Evolutionary conservation across 2,113 vertebrate species (phyloP).

Genomic region (Malurus elegans): DNA sequence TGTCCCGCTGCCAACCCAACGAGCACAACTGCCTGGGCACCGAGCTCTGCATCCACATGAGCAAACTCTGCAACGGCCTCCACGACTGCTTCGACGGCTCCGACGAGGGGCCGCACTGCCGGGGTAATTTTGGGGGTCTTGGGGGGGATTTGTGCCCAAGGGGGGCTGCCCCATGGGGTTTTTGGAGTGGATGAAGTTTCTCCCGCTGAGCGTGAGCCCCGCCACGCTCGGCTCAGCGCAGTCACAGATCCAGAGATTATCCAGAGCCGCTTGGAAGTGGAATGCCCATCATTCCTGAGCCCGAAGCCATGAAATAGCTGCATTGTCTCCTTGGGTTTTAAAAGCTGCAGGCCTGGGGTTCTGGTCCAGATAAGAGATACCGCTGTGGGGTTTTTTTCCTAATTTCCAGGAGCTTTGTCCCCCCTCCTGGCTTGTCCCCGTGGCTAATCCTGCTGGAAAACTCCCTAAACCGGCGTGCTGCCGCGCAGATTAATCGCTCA

Average conservation of each 20-base stretch:
- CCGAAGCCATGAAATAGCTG: slow-evolving; percentile 11
- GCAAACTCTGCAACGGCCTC: slow-evolving; percentile 86
- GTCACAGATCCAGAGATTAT: slow-evolving; percentile 28
- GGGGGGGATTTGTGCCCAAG: background rate
- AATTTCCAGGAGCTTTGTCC: slow-evolving; percentile 48
- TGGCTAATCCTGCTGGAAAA: slow-evolving; percentile 48
- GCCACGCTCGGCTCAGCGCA: fast-evolving
- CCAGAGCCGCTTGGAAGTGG: slow-evolving; percentile 28
- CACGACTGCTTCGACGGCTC: slow-evolving; percentile 88
- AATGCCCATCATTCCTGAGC: slow-evolving; percentile 45
- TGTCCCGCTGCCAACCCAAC: slow-evolving; percentile 89
- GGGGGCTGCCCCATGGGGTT: background rate
- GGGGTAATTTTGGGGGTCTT: slow-evolving; percentile 72
- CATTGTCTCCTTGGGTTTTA: slow-evolving; percentile 38
- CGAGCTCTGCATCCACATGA: slow-evolving; percentile 90
- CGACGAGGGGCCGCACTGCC: slow-evolving; percentile 90
- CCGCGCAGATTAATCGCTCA: background rate
- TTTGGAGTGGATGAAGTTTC: background rate
- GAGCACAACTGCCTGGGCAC: slow-evolving; percentile 89
- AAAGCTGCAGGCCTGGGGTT: background rate
- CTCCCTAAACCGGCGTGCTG: background rate
- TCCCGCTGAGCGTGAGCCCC: background rate
- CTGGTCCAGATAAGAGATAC: slow-evolving; percentile 31
- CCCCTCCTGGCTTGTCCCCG: background rate
- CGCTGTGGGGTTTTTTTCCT: background rate